Percentiles rank a stretch among this genome's conserved stretches.
Conservation (phyloP, 2,888 invertebrate genomes). For the Lysandra coridon region DNA sequence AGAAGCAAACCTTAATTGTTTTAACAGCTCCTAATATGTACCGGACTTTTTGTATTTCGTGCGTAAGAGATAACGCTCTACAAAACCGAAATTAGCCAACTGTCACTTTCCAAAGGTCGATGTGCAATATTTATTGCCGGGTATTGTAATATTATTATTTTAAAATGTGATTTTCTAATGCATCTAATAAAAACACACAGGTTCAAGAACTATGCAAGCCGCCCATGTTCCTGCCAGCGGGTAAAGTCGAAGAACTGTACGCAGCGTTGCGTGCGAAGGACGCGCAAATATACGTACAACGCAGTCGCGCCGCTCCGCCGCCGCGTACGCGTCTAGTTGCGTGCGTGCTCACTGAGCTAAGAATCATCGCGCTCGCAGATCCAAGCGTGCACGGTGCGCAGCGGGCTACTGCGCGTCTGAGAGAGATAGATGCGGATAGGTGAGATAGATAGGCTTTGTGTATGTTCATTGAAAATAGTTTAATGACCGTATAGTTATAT, state of each 20-base stretch:
- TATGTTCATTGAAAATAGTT: too few relatives aligned
- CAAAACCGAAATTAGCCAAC: too few relatives aligned
- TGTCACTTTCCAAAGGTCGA: too few relatives aligned
- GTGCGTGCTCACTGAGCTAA: conserved; percentile 88
- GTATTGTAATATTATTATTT: too few relatives aligned
- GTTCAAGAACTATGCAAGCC: conserved; percentile 88
- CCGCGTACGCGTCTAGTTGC: conserved; percentile 87
- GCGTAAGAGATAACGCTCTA: too few relatives aligned
- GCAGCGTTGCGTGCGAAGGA: conserved; percentile 93
- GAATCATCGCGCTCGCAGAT: conserved; percentile 89
- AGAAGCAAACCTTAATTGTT: too few relatives aligned
- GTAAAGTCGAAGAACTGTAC: conserved; percentile 94
- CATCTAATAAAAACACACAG: conserved; percentile 43
- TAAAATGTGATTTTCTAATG: too few relatives aligned
- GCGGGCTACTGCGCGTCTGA: conserved; percentile 86
- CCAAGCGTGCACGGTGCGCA: conserved; percentile 90
- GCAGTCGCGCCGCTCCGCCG: conserved; percentile 82
- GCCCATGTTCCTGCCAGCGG: conserved; percentile 90
- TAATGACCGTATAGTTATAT: too few relatives aligned
- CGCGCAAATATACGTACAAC: conserved; percentile 96
- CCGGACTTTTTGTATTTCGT: too few relatives aligned
- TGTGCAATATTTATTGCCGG: too few relatives aligned
- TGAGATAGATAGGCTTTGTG: conserved; percentile 43
- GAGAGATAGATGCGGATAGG: conserved; percentile 91
- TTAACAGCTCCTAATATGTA: too few relatives aligned